Conservation (phyloP, 2,113 vertebrate genomes). For the Mystacornis crossleyi region DNA sequence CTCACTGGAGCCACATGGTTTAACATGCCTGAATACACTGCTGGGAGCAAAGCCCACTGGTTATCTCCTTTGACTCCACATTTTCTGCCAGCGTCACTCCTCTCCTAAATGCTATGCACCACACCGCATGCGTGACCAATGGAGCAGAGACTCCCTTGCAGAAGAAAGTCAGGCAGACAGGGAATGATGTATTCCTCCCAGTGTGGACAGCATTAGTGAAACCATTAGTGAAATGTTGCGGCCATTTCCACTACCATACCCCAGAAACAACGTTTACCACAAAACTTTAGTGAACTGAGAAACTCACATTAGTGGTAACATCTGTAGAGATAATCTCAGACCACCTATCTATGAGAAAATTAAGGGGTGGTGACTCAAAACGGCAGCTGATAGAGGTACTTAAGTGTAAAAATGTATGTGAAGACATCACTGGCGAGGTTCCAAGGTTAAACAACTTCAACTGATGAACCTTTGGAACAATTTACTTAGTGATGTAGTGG, state of each 20-base stretch:
- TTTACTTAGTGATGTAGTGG: neutral
- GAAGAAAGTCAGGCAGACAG: neutral
- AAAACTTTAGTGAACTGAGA: neutral
- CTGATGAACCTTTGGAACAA: neutral
- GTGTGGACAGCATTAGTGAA: neutral
- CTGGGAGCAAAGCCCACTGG: neutral
- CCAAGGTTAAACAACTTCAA: neutral
- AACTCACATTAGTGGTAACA: neutral
- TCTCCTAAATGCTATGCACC: rapidly evolving
- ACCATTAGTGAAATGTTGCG: neutral
- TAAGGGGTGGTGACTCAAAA: neutral
- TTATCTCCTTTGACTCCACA: neutral
- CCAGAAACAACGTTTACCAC: neutral
- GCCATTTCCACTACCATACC: neutral
- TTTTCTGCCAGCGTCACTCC: neutral
- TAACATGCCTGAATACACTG: neutral
- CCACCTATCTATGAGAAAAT: neutral
- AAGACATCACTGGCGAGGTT: neutral
- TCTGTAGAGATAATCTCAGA: neutral
- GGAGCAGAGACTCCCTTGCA: neutral
- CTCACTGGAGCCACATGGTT: neutral
- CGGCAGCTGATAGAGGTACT: neutral
- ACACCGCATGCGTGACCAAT: rapidly evolving
- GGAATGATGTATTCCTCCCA: neutral
- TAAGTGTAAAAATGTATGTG: neutral